Evolutionary conservation across 2,888 invertebrate genomes (phyloP), one percentile per base, ranked within the genome.

Genomic region (Dolichopus griseipennis): DNA sequence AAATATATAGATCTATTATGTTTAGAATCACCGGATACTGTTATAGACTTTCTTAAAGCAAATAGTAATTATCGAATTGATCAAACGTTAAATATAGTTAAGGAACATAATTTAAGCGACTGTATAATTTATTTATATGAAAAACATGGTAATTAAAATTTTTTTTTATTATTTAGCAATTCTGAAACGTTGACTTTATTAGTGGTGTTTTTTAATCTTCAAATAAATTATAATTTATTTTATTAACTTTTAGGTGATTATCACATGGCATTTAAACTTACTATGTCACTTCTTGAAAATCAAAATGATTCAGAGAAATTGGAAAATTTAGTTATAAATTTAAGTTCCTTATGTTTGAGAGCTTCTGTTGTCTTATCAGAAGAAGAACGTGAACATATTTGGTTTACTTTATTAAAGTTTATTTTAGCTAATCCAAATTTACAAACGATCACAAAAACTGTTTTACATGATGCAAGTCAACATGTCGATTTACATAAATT

Each of bases 91-190:
- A 81, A 85, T 79, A 87, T 90, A 70, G 88, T 89, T 64, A 83
- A 85, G 71, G 83, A 84, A 72, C 83, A 87, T 75, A 83, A 86
- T 69, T 83, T 88, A 43, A 84, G 86, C 67, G 85, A 87, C 71
- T 88, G 90, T 0, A 87, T 88, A 66, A 90, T 91, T 20, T 87
- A 87, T 73, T 83, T 93, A 67, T 82, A 92, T 71, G 93, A 93
- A 78, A 87, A 88, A 77, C 84, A 87, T 70, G 90, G 52, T 52
- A 52, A 52, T 10, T 37, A 37, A 37, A 37, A 37, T 4, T 37
- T 37, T 12, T 37, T 12, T 37, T 10, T 37, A 27, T 37, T 7
- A 37, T 12, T 10, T 37, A 37, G 37, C 8, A 37, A 37, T 27
- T 27, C 5, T 27, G 27, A n/a, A n/a, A n/a, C n/a, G n/a, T n/a